Percentiles rank a stretch among this genome's conserved stretches.
Conservation (phyloP, 1,140 invertebrate species). For the Apis mellifera region Amel_HAv3.1 CM009939.2:10038001-10038500, state of each 20-base stretch:
- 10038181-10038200: constrained; percentile 16
- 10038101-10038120: too few relatives aligned
- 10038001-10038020: too few relatives aligned
- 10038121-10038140: neutral
- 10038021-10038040: too few relatives aligned
- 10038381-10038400: neutral
- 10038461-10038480: neutral
- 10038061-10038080: too few relatives aligned
- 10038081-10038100: too few relatives aligned
- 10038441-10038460: neutral
- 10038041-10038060: too few relatives aligned
- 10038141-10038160: neutral
- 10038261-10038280: constrained; percentile 17
- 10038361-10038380: neutral
- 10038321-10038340: constrained; percentile 19
- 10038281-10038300: constrained; percentile 19
- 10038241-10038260: constrained; percentile 9
- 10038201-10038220: neutral
- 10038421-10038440: neutral
- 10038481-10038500: too few relatives aligned
- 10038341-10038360: constrained; percentile 14
- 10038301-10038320: neutral
- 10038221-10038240: neutral
- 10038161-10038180: neutral
- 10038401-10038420: neutral